These are phyloP conservation scores for Syngnathus floridae DNA, from an alignment of 2,113 vertebrate species.

Conservation along the genomic window DNA sequence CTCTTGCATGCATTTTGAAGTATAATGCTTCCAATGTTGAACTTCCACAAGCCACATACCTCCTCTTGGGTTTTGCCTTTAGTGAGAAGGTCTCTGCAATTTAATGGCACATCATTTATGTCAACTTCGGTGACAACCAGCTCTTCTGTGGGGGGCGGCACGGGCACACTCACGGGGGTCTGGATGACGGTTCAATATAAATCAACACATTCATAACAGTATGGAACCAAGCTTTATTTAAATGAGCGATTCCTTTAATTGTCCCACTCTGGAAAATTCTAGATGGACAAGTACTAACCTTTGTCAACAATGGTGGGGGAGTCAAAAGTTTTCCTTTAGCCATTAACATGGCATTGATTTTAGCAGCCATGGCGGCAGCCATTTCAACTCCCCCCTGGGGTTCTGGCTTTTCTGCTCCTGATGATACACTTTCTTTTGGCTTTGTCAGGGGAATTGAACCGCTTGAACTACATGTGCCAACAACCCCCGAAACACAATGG, in stretches of 20 bases:
- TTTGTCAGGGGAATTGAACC: slow-evolving; percentile 14
- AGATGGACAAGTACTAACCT: slow-evolving; percentile 44
- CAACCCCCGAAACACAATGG: slow-evolving; percentile 22
- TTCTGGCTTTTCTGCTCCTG: slow-evolving; percentile 17
- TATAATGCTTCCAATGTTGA: not conserved
- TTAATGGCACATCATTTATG: slow-evolving; percentile 91
- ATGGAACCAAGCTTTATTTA: not conserved
- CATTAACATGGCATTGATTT: slow-evolving; percentile 96
- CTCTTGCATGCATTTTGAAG: not conserved
- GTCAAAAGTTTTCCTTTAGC: slow-evolving; percentile 92
- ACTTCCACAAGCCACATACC: slow-evolving; percentile 53
- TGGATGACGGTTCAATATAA: slow-evolving; percentile 15
- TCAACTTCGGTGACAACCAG: slow-evolving; percentile 92
- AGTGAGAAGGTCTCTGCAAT: slow-evolving; percentile 88
- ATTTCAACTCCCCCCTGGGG: slow-evolving; percentile 80
- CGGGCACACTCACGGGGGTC: slow-evolving; percentile 34
- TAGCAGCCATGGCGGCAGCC: slow-evolving; percentile 89
- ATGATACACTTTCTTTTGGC: not conserved
- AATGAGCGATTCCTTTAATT: too few relatives aligned
- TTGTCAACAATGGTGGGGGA: slow-evolving; percentile 68
- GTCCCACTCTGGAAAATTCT: too few relatives aligned
- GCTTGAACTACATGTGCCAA: slow-evolving; percentile 12
- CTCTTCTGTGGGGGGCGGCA: slow-evolving; percentile 66
- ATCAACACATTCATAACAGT: not conserved
- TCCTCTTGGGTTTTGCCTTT: slow-evolving; percentile 93